Percentiles rank a stretch among this genome's conserved stretches.
These are phyloP conservation scores for Chrysolina haemoptera DNA, from an alignment of 2,888 invertebrate species.

Conservation along the genomic window DNA sequence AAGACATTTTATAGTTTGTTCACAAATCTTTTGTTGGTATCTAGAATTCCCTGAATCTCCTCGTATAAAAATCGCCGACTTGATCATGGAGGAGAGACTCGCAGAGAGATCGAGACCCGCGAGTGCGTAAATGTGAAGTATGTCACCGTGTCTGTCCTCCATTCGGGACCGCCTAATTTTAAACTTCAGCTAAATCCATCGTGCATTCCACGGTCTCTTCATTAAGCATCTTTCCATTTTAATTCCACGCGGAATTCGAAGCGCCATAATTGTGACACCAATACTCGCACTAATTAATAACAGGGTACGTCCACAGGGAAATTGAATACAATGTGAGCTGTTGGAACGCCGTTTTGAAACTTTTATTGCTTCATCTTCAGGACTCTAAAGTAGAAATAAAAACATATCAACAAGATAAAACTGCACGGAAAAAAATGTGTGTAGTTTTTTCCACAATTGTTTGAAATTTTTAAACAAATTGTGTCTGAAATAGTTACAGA, in stretches of 20 bases:
- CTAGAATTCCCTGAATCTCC: neutral
- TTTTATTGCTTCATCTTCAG: too few relatives aligned
- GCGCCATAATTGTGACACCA: slow-evolving; percentile 28
- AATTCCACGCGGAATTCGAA: slow-evolving; percentile 35
- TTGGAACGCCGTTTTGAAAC: too few relatives aligned
- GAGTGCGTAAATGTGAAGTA: slow-evolving; percentile 60
- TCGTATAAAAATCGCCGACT: neutral
- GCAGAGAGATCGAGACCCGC: slow-evolving; percentile 34
- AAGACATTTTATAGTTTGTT: too few relatives aligned
- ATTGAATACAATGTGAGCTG: too few relatives aligned
- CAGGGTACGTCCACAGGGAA: neutral
- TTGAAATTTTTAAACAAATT: too few relatives aligned
- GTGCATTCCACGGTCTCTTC: slow-evolving; percentile 39
- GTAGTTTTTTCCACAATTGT: too few relatives aligned
- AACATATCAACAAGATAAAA: too few relatives aligned
- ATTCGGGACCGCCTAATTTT: slow-evolving; percentile 61
- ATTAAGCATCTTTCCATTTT: slow-evolving; percentile 40
- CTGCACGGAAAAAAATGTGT: too few relatives aligned
- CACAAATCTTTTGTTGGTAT: neutral
- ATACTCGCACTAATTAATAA: too few relatives aligned
- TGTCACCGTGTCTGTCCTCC: slow-evolving; percentile 62
- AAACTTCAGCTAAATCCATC: slow-evolving; percentile 53
- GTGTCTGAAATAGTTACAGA: too few relatives aligned
- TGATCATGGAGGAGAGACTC: slow-evolving; percentile 17
- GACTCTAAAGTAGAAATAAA: too few relatives aligned